Evolutionary conservation across 1,140 invertebrate genomes (phyloP).

Genomic region (Latrodectus geometricus): DNA sequence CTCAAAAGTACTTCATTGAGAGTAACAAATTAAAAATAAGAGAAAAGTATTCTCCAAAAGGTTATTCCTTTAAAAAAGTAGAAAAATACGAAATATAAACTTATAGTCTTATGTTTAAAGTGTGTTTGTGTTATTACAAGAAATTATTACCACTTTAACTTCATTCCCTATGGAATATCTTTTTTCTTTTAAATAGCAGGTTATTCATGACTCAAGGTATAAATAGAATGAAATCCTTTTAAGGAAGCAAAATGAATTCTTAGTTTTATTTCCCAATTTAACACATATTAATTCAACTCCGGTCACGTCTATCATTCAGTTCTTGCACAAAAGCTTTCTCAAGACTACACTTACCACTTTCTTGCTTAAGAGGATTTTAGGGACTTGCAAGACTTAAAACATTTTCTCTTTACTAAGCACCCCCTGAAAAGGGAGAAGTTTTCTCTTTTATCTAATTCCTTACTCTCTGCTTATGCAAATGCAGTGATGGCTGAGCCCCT

Average conservation of each 20-base stretch:
- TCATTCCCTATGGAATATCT: too few species aligned
- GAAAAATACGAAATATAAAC: too few species aligned
- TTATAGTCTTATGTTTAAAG: too few species aligned
- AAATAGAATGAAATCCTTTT: neutral
- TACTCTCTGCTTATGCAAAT: conserved; percentile 59
- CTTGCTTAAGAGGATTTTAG: conserved; percentile 55
- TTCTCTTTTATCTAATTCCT: conserved; percentile 52
- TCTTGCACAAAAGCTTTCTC: conserved; percentile 20
- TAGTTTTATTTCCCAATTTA: conserved; percentile 42
- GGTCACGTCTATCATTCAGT: conserved; percentile 46
- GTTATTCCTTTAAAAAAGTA: conserved; percentile 25
- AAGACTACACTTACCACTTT: conserved; percentile 57
- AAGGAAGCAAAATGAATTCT: conserved; percentile 27
- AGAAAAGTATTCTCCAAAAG: neutral
- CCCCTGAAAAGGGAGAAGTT: conserved; percentile 34
- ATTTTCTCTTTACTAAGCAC: conserved; percentile 54
- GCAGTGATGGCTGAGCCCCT: conserved; percentile 23
- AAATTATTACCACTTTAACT: too few species aligned
- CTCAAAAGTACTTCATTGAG: too few species aligned
- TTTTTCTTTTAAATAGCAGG: neutral
- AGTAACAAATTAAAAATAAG: neutral
- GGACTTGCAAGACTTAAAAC: conserved; percentile 48
- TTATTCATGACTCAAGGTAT: conserved; percentile 6
- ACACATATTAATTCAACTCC: conserved; percentile 37
- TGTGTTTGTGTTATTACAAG: too few species aligned